Conservation (phyloP, 2,113 vertebrate species). For the Meriones unguiculatus region DNA sequence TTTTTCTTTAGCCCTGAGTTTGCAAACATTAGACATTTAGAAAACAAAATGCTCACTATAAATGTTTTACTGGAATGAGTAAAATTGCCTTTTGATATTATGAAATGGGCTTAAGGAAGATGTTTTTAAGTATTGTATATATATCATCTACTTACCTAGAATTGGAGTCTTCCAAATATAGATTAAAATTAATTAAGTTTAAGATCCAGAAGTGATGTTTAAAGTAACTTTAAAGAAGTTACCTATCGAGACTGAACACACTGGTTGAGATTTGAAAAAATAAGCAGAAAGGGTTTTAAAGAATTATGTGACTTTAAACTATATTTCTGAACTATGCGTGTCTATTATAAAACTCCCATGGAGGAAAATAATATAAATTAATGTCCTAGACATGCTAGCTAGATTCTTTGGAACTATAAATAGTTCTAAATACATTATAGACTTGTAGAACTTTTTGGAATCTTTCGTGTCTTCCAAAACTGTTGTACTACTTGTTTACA, state of each 20-base stretch:
- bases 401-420: conserved; percentile 27
- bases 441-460: conserved; percentile 29
- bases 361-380: conserved; percentile 18
- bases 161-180: not conserved
- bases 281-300: not conserved
- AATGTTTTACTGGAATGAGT: not conserved
- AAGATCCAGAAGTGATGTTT: not conserved
- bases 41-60: not conserved
- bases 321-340: not conserved
- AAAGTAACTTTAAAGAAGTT: no score
- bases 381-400: conserved; percentile 13
- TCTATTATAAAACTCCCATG: not conserved
- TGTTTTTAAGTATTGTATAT: not conserved
- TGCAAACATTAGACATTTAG: not conserved
- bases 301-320: not conserved
- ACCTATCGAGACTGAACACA: not conserved
- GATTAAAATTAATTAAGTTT: not conserved
- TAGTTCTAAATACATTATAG: not conserved
- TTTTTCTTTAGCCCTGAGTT: not conserved
- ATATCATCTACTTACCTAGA: not conserved
- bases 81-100: not conserved
- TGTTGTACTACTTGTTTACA: not conserved
- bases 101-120: conserved; percentile 20
- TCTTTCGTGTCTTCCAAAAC: not conserved
- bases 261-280: not conserved